These are phyloP conservation scores for Epinephelus lanceolatus DNA, from an alignment of 2,113 vertebrate genomes.

Conservation along the genomic window DNA sequence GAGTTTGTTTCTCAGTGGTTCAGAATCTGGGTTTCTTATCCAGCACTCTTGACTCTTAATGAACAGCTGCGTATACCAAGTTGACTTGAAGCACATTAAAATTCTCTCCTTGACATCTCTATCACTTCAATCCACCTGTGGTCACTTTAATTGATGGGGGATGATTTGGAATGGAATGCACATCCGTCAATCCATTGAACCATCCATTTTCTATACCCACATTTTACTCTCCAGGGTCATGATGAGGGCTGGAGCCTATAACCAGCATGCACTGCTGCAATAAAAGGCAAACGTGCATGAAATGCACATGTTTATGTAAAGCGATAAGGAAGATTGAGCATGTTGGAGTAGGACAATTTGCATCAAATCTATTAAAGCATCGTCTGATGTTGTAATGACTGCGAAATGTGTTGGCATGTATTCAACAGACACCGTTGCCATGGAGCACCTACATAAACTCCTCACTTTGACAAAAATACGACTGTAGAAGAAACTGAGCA, in stretches of 20 bases:
- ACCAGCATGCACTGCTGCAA: slow-evolving; percentile 38
- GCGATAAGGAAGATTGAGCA: slow-evolving; percentile 10
- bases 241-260: slow-evolving; percentile 7
- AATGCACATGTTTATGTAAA: slow-evolving; percentile 40
- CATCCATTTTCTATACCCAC: slow-evolving; percentile 22
- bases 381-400: slow-evolving; percentile 15
- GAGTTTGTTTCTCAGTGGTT: background rate
- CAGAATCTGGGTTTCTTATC: no score
- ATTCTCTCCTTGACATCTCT: slow-evolving; percentile 28
- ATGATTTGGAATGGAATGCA: slow-evolving; percentile 27
- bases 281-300: background rate
- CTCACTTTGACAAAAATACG: background rate
- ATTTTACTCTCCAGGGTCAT: slow-evolving; percentile 9
- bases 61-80: background rate
- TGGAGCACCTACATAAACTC: background rate
- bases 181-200: slow-evolving; percentile 32
- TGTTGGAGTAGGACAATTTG: slow-evolving; percentile 13
- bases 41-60: background rate
- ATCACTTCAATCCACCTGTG: slow-evolving; percentile 21
- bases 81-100: slow-evolving; percentile 10
- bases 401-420: slow-evolving; percentile 16
- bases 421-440: background rate
- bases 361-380: slow-evolving; percentile 19
- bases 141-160: slow-evolving; percentile 47
- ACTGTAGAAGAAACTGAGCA: background rate